Evolutionary conservation across 2,113 vertebrate genomes (phyloP).

Genomic region (Dendropsophus ebraccatus): DNA sequence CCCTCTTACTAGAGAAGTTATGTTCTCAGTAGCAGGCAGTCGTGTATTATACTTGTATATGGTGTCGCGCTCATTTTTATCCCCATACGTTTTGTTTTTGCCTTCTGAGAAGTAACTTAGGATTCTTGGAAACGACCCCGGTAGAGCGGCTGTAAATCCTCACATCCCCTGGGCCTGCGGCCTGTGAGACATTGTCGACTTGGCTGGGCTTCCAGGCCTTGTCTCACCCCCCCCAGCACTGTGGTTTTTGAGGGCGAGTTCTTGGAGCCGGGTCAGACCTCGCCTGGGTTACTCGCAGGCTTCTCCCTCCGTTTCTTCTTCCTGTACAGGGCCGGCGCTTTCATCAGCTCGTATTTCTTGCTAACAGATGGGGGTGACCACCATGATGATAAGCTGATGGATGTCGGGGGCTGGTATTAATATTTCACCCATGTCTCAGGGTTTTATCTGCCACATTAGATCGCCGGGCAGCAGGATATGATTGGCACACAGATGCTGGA

Average conservation of each 20-base stretch:
- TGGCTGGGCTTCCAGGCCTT: background rate
- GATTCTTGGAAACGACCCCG: background rate
- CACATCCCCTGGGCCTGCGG: background rate
- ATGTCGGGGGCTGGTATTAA: background rate
- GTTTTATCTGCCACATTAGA: background rate
- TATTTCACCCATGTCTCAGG: background rate
- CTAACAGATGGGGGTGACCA: background rate
- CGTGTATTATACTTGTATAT: no score
- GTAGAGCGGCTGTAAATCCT: background rate
- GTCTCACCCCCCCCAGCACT: background rate
- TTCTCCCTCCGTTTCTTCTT: background rate
- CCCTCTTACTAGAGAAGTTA: no score
- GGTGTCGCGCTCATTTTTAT: background rate
- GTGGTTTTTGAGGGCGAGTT: conserved; percentile 1
- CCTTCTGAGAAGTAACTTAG: background rate
- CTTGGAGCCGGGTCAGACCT: background rate
- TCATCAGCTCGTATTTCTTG: conserved; percentile 8
- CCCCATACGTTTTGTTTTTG: background rate
- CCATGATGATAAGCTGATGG: conserved; percentile 13
- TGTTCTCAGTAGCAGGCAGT: no score
- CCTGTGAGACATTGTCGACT: background rate
- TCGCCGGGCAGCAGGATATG: background rate
- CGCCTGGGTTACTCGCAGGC: background rate
- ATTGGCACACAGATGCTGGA: background rate
- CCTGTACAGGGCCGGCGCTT: background rate